phyloP scores from a whole-genome alignment of 2,113 vertebrate genomes.

The Gadus chalcogrammus region DNA sequence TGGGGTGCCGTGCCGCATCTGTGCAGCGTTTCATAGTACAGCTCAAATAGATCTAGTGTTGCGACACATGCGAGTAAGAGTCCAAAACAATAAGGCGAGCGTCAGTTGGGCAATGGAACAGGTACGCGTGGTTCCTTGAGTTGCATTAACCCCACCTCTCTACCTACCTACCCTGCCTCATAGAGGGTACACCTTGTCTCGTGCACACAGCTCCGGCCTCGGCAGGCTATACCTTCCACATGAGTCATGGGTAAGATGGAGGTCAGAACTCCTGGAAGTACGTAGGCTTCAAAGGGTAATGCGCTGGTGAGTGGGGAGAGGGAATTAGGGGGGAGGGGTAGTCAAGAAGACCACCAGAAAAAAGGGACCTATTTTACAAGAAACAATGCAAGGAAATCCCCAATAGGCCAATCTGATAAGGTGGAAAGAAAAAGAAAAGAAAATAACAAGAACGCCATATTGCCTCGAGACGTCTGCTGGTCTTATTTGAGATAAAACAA shows the following conservation, averaged over 20 bases:
- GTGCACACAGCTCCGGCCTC: conserved; percentile 28
- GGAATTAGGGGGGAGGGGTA: too few species aligned
- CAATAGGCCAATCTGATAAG: conserved; percentile 64
- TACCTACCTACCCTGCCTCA: too few species aligned
- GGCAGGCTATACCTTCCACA: conserved; percentile 33
- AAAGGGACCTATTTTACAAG: conserved; percentile 38
- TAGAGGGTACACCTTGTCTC: too few species aligned
- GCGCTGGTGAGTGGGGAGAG: too few species aligned
- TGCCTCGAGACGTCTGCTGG: conserved; percentile 3
- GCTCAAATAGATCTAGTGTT: too few species aligned
- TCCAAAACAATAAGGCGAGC: too few species aligned
- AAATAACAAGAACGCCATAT: conserved; percentile 25
- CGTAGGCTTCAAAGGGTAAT: conserved; percentile 6
- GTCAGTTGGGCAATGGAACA: too few species aligned
- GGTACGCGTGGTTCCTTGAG: too few species aligned
- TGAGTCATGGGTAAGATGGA: conserved; percentile 62
- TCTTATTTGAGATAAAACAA: conserved; percentile 48
- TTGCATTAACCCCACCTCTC: too few species aligned
- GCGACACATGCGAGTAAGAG: too few species aligned
- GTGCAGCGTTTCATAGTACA: too few species aligned
- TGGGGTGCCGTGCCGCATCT: too few species aligned
- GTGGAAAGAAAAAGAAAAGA: conserved; percentile 32
- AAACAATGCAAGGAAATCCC: conserved; percentile 65
- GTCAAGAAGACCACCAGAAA: conserved; percentile 40
- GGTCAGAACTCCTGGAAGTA: conserved; percentile 37